A percentile compares a stretch with the other conserved stretches of the same genome.
phyloP scores from a whole-genome alignment of 2,797 vertebrate genomes.

The Sebastes hubbsi region DNA sequence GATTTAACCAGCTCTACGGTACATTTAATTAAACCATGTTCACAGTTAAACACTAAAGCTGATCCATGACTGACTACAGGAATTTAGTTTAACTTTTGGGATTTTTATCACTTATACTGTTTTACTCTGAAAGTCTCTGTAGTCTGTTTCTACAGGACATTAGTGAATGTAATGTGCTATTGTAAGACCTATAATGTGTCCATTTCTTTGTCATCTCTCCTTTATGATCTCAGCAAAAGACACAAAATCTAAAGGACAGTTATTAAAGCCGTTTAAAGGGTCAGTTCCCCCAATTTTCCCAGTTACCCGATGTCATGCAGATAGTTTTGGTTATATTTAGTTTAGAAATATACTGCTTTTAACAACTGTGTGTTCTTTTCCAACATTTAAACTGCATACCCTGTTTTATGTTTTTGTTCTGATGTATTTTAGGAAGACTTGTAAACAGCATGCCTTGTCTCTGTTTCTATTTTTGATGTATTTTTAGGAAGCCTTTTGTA shows the following conservation, averaged over 20 bases:
- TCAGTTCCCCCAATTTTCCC: slow-evolving; percentile 20
- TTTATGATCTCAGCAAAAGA: slow-evolving; percentile 17
- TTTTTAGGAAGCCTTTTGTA: no score
- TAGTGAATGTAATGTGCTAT: not conserved
- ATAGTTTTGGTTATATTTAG: slow-evolving; percentile 18
- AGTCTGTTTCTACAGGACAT: slow-evolving; percentile 7
- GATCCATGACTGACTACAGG: slow-evolving; percentile 14
- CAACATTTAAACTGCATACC: no score
- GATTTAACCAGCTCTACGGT: slow-evolving; percentile 24
- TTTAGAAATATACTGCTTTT: slow-evolving; percentile 9
- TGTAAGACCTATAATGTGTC: not conserved
- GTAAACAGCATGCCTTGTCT: no score
- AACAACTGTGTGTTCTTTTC: no score
- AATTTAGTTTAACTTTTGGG: slow-evolving; percentile 23
- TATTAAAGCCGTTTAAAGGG: slow-evolving; percentile 17
- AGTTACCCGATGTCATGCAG: not conserved
- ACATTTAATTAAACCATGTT: slow-evolving; percentile 35
- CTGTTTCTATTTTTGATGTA: no score
- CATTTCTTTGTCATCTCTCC: not conserved
- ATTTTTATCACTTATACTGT: not conserved
- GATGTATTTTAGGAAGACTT: no score
- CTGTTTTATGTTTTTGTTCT: no score
- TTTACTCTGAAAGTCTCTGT: slow-evolving; percentile 12
- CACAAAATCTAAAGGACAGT: not conserved
- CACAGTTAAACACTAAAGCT: not conserved